phyloP scores from a whole-genome alignment of 2,113 vertebrate species.

The Entomyzon cyanotis region DNA sequence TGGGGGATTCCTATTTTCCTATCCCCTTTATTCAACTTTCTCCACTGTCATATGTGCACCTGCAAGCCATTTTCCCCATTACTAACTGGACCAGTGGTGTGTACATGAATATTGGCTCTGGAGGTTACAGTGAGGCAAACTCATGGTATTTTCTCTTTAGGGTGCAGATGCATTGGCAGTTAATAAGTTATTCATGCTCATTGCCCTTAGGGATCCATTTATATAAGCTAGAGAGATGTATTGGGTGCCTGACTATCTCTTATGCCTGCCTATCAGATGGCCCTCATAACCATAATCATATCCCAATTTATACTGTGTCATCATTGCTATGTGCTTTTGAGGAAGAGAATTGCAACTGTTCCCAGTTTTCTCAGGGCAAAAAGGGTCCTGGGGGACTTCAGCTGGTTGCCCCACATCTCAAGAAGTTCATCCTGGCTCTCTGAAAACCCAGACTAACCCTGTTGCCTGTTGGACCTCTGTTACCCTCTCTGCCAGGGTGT shows the following conservation, averaged over 20 bases:
- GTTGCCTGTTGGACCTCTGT: not conserved
- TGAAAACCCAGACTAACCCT: not conserved
- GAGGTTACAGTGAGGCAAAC: not conserved
- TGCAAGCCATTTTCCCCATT: not conserved
- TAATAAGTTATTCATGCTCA: constrained; percentile 44
- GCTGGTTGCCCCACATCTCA: not conserved
- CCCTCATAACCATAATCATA: not conserved
- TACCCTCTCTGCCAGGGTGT: not conserved
- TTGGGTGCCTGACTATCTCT: constrained; percentile 10
- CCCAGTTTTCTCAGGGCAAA: not conserved
- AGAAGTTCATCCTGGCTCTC: not conserved
- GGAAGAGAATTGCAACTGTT: not conserved
- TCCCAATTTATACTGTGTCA: not conserved
- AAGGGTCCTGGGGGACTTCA: not conserved
- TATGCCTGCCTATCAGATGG: not conserved
- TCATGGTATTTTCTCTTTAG: not conserved
- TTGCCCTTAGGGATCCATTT: constrained; percentile 27
- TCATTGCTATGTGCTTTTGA: not conserved
- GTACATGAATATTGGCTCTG: not conserved
- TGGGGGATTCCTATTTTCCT: not conserved
- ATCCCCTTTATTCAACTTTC: not conserved
- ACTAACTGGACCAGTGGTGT: not conserved
- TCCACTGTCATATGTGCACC: not conserved
- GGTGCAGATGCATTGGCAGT: not conserved
- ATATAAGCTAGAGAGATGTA: constrained; percentile 15